Conservation (phyloP, 1,140 invertebrate genomes). For the Scylla paramamosain region DNA sequence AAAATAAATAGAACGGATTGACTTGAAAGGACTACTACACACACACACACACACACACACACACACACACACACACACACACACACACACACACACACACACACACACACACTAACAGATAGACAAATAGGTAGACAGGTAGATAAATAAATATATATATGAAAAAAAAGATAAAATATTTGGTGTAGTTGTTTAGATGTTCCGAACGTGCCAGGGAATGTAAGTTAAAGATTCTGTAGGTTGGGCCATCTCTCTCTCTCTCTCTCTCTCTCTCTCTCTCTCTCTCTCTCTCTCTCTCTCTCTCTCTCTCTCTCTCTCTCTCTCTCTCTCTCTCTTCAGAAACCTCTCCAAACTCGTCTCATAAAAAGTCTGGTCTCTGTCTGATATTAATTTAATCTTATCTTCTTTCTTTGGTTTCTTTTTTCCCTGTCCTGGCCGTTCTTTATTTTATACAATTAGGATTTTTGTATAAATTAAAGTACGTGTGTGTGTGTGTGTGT, state of each 20-base stretch:
- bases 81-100: slow-evolving; percentile 29
- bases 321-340: too few species aligned
- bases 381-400: slow-evolving; percentile 15
- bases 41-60: slow-evolving; percentile 29
- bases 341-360: neutral
- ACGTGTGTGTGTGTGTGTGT: slow-evolving; percentile 53
- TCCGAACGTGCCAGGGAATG: neutral
- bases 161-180: neutral
- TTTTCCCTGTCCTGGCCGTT: neutral
- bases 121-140: neutral
- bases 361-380: neutral
- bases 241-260: neutral
- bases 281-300: neutral
- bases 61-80: slow-evolving; percentile 22
- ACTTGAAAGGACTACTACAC: neutral
- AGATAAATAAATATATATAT: neutral
- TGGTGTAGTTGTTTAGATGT: neutral
- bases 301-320: neutral
- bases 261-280: neutral
- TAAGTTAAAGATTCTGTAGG: neutral
- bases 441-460: neutral
- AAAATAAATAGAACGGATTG: neutral
- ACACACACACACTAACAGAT: neutral
- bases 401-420: neutral
- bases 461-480: neutral